A percentile compares a stretch with the other conserved stretches of the same genome.
Conservation (phyloP, 2,888 invertebrate species). For the Trissoscelio sp. region DNA sequence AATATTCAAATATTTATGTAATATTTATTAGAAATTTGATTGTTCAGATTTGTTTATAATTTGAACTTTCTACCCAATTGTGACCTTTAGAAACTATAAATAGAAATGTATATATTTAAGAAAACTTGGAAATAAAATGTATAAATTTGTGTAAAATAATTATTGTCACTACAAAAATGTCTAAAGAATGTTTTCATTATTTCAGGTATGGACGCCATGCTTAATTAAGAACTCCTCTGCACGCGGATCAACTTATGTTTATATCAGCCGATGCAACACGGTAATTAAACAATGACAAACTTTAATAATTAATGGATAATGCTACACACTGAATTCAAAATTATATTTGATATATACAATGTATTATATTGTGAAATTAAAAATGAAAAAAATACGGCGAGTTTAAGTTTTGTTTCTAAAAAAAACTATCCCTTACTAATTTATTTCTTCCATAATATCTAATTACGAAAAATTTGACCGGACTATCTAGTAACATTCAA, state of each 20-base stretch:
- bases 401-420: too few species aligned
- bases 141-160: too few species aligned
- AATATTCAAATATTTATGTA: too few species aligned
- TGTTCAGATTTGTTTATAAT: too few species aligned
- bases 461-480: background rate
- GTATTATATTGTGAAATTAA: background rate
- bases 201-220: slow-evolving; percentile 70
- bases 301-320: slow-evolving; percentile 48
- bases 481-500: slow-evolving; percentile 9
- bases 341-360: background rate
- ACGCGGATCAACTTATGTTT: slow-evolving; percentile 69
- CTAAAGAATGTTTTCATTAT: slow-evolving; percentile 38
- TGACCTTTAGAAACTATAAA: too few species aligned
- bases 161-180: background rate
- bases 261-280: slow-evolving; percentile 68
- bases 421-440: too few species aligned
- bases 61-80: too few species aligned
- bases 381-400: background rate
- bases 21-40: too few species aligned
- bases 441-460: background rate
- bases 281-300: slow-evolving; percentile 64
- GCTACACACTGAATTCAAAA: slow-evolving; percentile 16
- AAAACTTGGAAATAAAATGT: too few species aligned
- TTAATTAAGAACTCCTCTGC: slow-evolving; percentile 66
- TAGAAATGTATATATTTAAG: too few species aligned